phyloP scores from a whole-genome alignment of 2,113 vertebrate species.

The Thermophis baileyi region DNA sequence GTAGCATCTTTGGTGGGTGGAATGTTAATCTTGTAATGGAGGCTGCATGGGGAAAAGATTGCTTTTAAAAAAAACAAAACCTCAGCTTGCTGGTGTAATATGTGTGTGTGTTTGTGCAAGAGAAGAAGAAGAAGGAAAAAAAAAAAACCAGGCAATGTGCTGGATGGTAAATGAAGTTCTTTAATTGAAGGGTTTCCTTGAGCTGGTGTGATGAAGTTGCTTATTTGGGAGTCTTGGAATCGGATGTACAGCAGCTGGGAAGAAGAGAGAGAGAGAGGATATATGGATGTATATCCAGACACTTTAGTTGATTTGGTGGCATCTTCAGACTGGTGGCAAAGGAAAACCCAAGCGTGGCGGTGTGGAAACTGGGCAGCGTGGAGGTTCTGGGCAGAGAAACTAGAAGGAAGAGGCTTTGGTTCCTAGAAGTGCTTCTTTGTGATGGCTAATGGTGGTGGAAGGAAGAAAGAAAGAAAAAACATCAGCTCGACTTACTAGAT shows the following conservation, averaged over 20 bases:
- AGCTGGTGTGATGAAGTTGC: slow-evolving; percentile 51
- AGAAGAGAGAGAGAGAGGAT: background rate
- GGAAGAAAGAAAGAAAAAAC: background rate
- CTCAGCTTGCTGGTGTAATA: slow-evolving; percentile 42
- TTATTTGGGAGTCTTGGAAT: slow-evolving; percentile 31
- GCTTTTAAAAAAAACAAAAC: slow-evolving; percentile 29
- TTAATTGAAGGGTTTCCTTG: slow-evolving; percentile 57
- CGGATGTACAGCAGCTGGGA: slow-evolving; percentile 33
- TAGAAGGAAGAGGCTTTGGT: background rate
- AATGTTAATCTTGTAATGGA: slow-evolving; percentile 63
- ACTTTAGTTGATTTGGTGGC: background rate
- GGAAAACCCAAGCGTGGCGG: slow-evolving; percentile 14
- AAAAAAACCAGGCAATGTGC: slow-evolving; percentile 15
- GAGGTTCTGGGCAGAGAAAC: slow-evolving; percentile 36
- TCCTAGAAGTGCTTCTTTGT: background rate
- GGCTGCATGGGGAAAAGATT: slow-evolving; percentile 59
- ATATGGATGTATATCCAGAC: background rate
- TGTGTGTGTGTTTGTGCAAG: slow-evolving; percentile 20
- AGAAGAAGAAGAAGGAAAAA: slow-evolving; percentile 10
- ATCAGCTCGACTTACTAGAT: background rate
- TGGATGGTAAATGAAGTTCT: slow-evolving; percentile 61
- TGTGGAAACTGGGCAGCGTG: slow-evolving; percentile 23
- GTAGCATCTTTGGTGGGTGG: slow-evolving; percentile 58
- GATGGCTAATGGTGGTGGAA: background rate
- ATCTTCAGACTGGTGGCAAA: slow-evolving; percentile 38